A percentile compares a stretch with the other conserved stretches of the same genome.
Conservation (phyloP, 1,140 invertebrate genomes). For the Lordiphosa collinella region DNA sequence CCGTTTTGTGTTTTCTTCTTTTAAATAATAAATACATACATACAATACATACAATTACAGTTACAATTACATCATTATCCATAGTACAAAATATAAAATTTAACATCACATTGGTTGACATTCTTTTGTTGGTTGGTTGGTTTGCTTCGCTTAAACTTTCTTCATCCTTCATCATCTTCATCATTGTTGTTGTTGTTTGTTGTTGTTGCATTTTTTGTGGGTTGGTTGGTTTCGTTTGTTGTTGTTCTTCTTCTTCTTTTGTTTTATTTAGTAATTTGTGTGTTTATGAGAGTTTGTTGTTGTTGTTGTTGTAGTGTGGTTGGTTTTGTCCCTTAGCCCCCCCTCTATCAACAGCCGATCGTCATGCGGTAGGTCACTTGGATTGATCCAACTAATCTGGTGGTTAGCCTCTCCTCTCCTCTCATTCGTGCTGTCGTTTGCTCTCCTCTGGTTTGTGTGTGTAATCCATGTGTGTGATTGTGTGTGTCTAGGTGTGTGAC, state of each 20-base stretch:
- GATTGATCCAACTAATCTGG: constrained; percentile 17
- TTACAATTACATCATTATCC: constrained; percentile 75
- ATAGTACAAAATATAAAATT: constrained; percentile 78
- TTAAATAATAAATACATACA: constrained; percentile 76
- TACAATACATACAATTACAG: constrained; percentile 64
- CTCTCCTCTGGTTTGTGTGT: not conserved
- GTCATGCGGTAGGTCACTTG: constrained; percentile 53
- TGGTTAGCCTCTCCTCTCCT: constrained; percentile 46
- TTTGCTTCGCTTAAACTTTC: constrained; percentile 54
- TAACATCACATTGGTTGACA: constrained; percentile 78
- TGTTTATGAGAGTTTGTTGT: constrained; percentile 20
- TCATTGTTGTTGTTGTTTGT: constrained; percentile 15
- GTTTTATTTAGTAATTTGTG: constrained; percentile 38
- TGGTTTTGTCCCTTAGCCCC: constrained; percentile 16
- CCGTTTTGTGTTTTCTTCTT: constrained; percentile 26
- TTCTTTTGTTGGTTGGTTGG: constrained; percentile 77
- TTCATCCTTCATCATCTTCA: constrained; percentile 23
- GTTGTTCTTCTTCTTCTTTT: constrained; percentile 19
- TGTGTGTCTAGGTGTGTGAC: too few species aligned
- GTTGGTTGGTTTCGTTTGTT: constrained; percentile 58
- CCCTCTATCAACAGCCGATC: constrained; percentile 34
- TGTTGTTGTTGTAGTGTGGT: constrained; percentile 12
- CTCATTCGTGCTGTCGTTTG: not conserved
- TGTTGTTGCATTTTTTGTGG: constrained; percentile 39
- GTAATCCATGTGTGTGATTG: too few species aligned